These are phyloP conservation scores for Eueides isabella DNA, from an alignment of 1,140 invertebrate species.

Conservation along the genomic window DNA sequence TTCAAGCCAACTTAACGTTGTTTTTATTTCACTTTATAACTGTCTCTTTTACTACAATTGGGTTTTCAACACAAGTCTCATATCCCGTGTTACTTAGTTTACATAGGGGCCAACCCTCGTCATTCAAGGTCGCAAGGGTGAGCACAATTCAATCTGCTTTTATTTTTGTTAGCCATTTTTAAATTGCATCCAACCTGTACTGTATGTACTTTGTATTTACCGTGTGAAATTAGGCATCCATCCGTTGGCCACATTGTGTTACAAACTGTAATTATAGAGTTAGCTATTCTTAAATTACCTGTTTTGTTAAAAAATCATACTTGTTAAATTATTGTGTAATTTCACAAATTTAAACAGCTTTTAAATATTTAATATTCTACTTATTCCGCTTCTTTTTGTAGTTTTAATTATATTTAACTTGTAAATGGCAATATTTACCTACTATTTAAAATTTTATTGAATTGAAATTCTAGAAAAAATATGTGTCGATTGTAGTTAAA, in stretches of 20 bases:
- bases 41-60: conserved; percentile 13
- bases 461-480: too few species aligned
- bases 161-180: conserved; percentile 57
- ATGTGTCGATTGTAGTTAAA: too few species aligned
- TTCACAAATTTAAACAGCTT: too few species aligned
- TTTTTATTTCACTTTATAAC: conserved; percentile 5
- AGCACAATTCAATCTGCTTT: conserved; percentile 46
- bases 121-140: conserved; percentile 70
- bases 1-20: not conserved
- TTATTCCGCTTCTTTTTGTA: too few species aligned
- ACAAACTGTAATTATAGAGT: conserved; percentile 23
- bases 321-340: too few species aligned
- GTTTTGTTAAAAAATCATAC: not conserved
- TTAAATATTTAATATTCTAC: too few species aligned
- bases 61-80: conserved; percentile 8
- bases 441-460: too few species aligned
- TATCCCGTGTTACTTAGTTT: conserved; percentile 22
- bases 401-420: too few species aligned
- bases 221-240: conserved; percentile 46
- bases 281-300: conserved; percentile 15
- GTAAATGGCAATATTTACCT: too few species aligned
- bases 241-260: conserved; percentile 40
- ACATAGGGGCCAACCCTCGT: conserved; percentile 63
- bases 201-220: too few species aligned
- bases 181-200: conserved; percentile 46